Evolutionary conservation across 2,888 invertebrate genomes (phyloP).

Genomic region (Thyatira batis): DNA sequence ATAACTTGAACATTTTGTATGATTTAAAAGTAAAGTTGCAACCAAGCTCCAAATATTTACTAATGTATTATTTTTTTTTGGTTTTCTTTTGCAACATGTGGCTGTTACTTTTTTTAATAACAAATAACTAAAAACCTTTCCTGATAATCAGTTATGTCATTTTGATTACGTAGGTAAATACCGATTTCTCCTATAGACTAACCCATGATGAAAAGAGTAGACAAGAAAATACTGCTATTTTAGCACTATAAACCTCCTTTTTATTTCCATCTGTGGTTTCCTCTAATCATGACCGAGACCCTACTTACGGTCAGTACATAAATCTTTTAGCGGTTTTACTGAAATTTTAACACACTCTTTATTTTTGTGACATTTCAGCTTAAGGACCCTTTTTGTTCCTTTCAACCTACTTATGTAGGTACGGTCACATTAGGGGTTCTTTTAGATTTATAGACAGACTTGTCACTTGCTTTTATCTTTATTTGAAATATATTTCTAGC

Average conservation of each 20-base stretch:
- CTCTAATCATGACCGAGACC: neutral
- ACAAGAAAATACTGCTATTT: neutral
- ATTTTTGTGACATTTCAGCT: neutral
- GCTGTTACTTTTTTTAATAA: too few species aligned
- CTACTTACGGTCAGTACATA: neutral
- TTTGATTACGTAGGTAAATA: too few species aligned
- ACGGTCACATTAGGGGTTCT: neutral
- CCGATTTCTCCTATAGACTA: too few species aligned
- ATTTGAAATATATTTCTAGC: too few species aligned
- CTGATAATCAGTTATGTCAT: too few species aligned
- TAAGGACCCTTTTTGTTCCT: neutral
- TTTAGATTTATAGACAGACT: neutral
- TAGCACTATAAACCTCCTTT: neutral
- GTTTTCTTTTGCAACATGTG: too few species aligned
- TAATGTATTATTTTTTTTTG: too few species aligned
- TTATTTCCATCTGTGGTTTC: neutral
- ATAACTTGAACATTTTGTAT: too few species aligned
- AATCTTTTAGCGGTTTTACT: neutral
- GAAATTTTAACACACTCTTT: neutral
- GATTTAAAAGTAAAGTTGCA: too few species aligned
- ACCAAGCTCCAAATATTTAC: too few species aligned
- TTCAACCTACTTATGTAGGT: neutral
- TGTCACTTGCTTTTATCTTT: neutral
- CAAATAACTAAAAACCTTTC: too few species aligned
- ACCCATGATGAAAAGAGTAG: too few species aligned